phyloP scores from a whole-genome alignment of 2,113 vertebrate species.

The Brachyhypopomus gauderio region DNA sequence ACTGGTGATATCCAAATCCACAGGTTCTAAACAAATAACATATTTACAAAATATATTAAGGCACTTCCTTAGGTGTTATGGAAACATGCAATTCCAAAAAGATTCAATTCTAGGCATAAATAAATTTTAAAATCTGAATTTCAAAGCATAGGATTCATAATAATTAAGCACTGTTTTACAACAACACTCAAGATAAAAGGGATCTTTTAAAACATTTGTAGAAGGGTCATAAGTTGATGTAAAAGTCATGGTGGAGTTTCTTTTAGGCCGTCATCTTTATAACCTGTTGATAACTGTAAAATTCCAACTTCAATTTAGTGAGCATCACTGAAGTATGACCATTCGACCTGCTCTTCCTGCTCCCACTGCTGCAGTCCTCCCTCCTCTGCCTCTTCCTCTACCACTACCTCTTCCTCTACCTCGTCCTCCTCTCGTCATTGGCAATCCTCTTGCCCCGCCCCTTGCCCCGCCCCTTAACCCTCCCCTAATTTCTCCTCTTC shows the following conservation, averaged over 20 bases:
- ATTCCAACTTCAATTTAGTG: background rate
- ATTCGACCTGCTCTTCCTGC: conserved; percentile 53
- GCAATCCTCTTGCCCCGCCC: conserved; percentile 33
- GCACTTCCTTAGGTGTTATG: background rate
- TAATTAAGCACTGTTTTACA: background rate
- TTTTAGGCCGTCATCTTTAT: background rate
- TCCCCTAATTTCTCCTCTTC: conserved; percentile 40
- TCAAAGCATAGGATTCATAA: conserved; percentile 5
- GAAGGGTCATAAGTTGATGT: too few species aligned
- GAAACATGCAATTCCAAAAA: background rate
- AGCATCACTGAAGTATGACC: conserved; percentile 59
- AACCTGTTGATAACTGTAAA: background rate
- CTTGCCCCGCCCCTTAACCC: conserved; percentile 37
- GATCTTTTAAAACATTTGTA: too few species aligned
- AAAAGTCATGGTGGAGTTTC: background rate
- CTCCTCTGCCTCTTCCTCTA: conserved; percentile 40
- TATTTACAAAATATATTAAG: conserved; percentile 37
- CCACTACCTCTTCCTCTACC: conserved; percentile 41
- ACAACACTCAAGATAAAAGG: too few species aligned
- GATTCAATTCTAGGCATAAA: background rate
- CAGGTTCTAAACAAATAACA: conserved; percentile 20
- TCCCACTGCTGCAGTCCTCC: conserved; percentile 36
- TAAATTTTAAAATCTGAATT: conserved; percentile 5
- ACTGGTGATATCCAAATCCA: conserved; percentile 5
- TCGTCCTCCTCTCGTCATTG: conserved; percentile 25